These are phyloP conservation scores for Neoitamus cyanurus DNA, from an alignment of 2,888 invertebrate species.

Conservation along the genomic window DNA sequence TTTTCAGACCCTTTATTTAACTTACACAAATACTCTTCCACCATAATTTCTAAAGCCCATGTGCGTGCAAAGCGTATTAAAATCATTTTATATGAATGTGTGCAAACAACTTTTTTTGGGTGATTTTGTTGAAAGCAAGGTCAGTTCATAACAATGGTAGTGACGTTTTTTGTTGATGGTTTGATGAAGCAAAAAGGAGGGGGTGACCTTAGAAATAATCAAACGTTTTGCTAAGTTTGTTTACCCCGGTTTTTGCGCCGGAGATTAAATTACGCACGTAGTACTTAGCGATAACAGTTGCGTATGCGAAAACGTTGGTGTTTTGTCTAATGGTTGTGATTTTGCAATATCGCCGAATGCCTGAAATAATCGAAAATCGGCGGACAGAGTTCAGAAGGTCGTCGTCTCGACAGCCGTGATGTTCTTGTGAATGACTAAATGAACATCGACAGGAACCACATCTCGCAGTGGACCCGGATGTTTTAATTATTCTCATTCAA, in stretches of 20 bases:
- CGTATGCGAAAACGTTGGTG: neutral
- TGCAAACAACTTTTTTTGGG: no score
- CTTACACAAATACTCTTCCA: no score
- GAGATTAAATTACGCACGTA: neutral
- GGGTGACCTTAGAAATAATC: neutral
- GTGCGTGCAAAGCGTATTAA: no score
- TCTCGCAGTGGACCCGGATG: neutral
- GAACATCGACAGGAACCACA: neutral
- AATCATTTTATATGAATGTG: no score
- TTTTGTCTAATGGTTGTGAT: neutral
- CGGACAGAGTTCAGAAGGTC: neutral
- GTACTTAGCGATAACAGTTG: neutral
- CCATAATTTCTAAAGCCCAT: no score
- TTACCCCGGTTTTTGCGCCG: neutral
- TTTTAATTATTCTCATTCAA: slow-evolving; percentile 30
- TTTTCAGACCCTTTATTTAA: no score
- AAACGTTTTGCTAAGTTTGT: neutral
- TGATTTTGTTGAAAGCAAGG: no score
- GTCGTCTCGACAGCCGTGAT: neutral
- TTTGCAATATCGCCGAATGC: neutral
- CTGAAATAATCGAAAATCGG: neutral
- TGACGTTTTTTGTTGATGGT: neutral
- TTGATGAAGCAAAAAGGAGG: neutral
- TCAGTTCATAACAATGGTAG: no score
- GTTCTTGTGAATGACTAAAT: neutral